These are phyloP conservation scores for Deroptyus accipitrinus DNA, from an alignment of 2,113 vertebrate genomes.

Conservation along the genomic window DNA sequence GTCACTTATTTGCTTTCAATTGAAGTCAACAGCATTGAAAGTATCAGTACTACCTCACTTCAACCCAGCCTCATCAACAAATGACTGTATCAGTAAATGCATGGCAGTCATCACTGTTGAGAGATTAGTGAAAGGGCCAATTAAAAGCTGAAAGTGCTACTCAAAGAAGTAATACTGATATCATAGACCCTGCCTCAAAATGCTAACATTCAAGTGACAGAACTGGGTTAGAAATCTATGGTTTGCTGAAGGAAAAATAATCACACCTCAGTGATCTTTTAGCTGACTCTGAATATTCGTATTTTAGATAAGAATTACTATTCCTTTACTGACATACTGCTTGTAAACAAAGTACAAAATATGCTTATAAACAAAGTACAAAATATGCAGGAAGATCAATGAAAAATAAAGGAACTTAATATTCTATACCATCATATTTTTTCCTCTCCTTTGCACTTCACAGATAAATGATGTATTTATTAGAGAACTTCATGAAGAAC, in stretches of 20 bases:
- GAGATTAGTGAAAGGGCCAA: not conserved
- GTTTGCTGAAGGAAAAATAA: not conserved
- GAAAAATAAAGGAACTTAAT: not conserved
- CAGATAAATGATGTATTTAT: not conserved
- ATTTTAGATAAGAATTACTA: not conserved
- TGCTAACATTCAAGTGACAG: not conserved
- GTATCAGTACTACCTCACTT: not conserved
- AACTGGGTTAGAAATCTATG: conserved; percentile 9
- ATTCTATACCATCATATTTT: not conserved
- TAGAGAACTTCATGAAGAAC: not conserved
- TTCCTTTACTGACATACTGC: not conserved
- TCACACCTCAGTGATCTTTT: not conserved
- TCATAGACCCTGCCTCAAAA: not conserved
- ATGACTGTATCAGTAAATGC: not conserved
- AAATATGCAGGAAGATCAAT: not conserved
- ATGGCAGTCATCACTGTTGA: not conserved
- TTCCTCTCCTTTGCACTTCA: not conserved
- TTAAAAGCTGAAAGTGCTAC: not conserved
- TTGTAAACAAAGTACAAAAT: not conserved
- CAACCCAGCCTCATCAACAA: not conserved
- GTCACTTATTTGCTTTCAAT: not conserved
- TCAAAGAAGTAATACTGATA: not conserved
- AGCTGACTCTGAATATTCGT: not conserved
- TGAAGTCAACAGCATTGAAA: not conserved
- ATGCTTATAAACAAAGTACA: not conserved